Evolutionary conservation across 1,140 invertebrate genomes (phyloP).

Genomic region (Drosophila teissieri): DNA sequence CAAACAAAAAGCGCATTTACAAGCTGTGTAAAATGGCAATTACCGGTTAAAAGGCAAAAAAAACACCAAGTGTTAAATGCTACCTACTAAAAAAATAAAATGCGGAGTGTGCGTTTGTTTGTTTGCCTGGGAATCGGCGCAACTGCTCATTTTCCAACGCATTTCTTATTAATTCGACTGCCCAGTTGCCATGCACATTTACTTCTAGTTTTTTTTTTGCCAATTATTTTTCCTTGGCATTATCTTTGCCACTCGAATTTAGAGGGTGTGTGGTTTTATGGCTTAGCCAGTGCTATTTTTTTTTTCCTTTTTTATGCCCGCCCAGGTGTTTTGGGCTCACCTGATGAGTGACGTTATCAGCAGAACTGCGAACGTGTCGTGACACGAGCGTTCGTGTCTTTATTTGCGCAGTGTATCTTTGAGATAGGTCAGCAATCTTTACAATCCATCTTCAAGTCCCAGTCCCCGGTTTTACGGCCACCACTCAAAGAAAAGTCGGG

Average conservation of each 20-base stretch:
- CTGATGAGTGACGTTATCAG: constrained; percentile 43
- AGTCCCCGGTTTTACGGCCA: too few relatives aligned
- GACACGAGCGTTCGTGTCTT: constrained; percentile 3
- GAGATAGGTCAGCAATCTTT: constrained; percentile 20
- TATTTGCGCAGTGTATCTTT: background rate
- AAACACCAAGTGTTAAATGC: constrained; percentile 22
- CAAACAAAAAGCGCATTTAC: constrained; percentile 4
- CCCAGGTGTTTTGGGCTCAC: constrained; percentile 35
- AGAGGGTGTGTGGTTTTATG: constrained; percentile 33
- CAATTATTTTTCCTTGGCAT: constrained; percentile 14
- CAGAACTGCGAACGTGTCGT: constrained; percentile 30
- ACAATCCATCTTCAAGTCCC: background rate
- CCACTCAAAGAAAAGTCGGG: too few relatives aligned
- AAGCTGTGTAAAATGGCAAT: constrained; percentile 14
- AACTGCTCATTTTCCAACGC: constrained; percentile 44
- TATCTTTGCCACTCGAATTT: constrained; percentile 14
- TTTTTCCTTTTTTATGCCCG: background rate
- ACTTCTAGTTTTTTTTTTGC: background rate
- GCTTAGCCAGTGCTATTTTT: constrained; percentile 1
- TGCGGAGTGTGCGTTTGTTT: constrained; percentile 6
- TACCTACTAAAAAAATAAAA: constrained; percentile 1
- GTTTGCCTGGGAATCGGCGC: constrained; percentile 49
- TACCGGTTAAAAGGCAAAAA: constrained; percentile 14
- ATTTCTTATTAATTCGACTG: constrained; percentile 47
- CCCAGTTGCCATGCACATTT: constrained; percentile 8